phyloP scores from a whole-genome alignment of 1,140 invertebrate species.

The Pentalonia nigronervosa region DNA sequence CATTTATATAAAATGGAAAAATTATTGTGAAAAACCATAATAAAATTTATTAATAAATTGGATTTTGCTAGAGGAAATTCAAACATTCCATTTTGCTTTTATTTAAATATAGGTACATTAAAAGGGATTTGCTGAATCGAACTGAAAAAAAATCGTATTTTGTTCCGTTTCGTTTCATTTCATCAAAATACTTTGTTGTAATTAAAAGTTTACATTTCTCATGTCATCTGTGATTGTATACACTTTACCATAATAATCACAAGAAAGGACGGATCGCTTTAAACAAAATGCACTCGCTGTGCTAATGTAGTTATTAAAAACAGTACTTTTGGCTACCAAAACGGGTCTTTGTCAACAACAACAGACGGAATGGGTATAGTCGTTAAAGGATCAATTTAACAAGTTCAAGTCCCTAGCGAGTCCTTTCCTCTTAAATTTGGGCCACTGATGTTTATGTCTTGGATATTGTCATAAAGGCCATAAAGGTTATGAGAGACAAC shows the following conservation, averaged over 20 bases:
- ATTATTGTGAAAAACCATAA: background rate
- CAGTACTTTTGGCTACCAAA: constrained; percentile 17
- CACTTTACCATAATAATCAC: background rate
- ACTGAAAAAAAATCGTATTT: background rate
- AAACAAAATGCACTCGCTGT: background rate
- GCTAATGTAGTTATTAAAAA: constrained; percentile 38
- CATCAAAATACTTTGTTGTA: background rate
- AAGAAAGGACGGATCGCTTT: background rate
- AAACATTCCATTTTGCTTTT: background rate
- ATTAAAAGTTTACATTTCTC: background rate
- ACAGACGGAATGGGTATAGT: background rate
- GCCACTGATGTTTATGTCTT: constrained; percentile 2
- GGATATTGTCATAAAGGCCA: constrained; percentile 12
- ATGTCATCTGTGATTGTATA: background rate
- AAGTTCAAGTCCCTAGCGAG: background rate
- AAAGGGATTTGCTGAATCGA: background rate
- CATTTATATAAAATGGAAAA: background rate
- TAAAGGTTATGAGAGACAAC: constrained; percentile 34
- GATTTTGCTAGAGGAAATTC: background rate
- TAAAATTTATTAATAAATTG: background rate
- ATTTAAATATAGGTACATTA: background rate
- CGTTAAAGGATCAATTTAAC: constrained; percentile 42
- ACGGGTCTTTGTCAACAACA: constrained; percentile 22
- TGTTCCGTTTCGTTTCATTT: background rate
- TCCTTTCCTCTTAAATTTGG: background rate